Base-by-base conservation (phyloP, 2,888 invertebrate genomes). In the Cheilosia vulpina region DNA sequence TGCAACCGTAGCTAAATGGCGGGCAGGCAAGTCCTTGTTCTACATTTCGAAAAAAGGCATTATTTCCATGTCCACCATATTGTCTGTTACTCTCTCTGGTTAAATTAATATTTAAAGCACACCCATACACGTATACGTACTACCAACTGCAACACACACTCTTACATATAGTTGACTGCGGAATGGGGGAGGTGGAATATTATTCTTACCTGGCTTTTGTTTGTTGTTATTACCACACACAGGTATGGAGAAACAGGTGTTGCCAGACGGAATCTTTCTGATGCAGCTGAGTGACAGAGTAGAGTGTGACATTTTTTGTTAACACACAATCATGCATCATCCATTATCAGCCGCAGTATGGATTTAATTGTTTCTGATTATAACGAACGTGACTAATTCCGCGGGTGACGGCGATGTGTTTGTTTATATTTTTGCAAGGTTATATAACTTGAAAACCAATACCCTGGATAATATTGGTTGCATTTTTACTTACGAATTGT, bases 211-310 rank as follows among this genome's bases (percentile, higher is more conserved):
- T 85, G 81, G 34, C 24, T 80, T 75, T 66, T 79, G 71, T 68
- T 81, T 85, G 47, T 75, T 83, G 65, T 66, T 71, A 75, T 77
- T 85, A 81, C 85, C 58, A 65, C 80, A 84, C 80, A 79, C 75
- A 81, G 69, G 69, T 83, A 73, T 68, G 52, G 57, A 50, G 13
- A 5, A 13, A 50, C 80, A 76, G 52, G 81, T 68, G 77, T 85
- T 85, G 15, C 85, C 85, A 85, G 85, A n/a, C 7, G 21, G 2
- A 31, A 45, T 13, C 13, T 24, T 15, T 43, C 38, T 4, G 9
- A 17, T 77, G 69, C 71, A 63, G 21, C 41, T 41, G 38, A 17
- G 55, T 84, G 83, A 84, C 79, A 84, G 43, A 58, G 55, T 13
- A 34, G 27, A 60, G 15, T 50, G 21, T 5, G 4, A 17, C 17